Conservation (phyloP, 2,888 invertebrate genomes). For the Yponomeuta sedellus region DNA sequence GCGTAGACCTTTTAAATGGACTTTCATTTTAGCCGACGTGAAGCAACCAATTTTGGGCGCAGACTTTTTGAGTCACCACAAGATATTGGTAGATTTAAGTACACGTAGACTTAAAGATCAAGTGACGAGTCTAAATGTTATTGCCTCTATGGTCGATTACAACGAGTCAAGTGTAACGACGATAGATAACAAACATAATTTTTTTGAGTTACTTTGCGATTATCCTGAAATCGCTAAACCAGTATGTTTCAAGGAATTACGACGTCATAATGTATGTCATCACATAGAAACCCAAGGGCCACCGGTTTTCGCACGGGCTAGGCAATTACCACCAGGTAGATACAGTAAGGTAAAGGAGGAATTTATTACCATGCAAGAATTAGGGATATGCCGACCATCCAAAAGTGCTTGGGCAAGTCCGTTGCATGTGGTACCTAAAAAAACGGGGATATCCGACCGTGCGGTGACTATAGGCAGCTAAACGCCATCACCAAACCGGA, state of each 20-base stretch:
- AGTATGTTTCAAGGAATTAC: slow-evolving; percentile 10
- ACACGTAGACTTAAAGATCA: slow-evolving; percentile 15
- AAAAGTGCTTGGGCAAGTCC: slow-evolving; percentile 46
- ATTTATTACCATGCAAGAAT: slow-evolving; percentile 35
- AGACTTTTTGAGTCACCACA: slow-evolving; percentile 19
- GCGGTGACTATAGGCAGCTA: slow-evolving; percentile 41
- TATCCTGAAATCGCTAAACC: slow-evolving; percentile 14
- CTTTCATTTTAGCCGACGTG: slow-evolving; percentile 22
- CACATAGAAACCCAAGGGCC: slow-evolving; percentile 38
- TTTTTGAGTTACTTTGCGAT: slow-evolving; percentile 13
- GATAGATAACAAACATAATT: slow-evolving; percentile 1
- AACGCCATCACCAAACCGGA: slow-evolving; percentile 36
- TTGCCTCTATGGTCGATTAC: too few species aligned
- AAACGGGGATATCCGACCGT: slow-evolving; percentile 26
- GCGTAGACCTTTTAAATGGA: slow-evolving; percentile 21
- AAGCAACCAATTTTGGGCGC: slow-evolving; percentile 22
- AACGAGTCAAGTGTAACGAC: too few species aligned
- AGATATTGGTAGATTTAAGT: background rate
- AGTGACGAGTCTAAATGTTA: background rate
- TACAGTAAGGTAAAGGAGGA: slow-evolving; percentile 34
- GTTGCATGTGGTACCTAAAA: slow-evolving; percentile 28
- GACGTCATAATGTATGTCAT: slow-evolving; percentile 25
- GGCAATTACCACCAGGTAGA: slow-evolving; percentile 37
- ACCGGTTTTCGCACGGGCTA: slow-evolving; percentile 32
- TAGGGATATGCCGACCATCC: slow-evolving; percentile 48